phyloP scores from a whole-genome alignment of 2,113 vertebrate genomes.

The Hyla sarda region DNA sequence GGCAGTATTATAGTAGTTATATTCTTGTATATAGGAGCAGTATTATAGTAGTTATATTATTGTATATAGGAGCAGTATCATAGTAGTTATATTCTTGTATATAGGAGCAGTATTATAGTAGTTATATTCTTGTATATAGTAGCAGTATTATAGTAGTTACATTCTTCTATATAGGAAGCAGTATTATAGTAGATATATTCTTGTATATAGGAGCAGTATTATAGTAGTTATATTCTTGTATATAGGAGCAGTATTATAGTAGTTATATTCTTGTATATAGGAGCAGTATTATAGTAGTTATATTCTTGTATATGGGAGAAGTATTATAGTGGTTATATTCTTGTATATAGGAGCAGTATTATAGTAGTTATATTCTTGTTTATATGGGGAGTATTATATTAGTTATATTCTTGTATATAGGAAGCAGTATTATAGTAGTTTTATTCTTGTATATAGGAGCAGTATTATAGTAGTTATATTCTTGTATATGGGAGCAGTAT shows the following conservation, averaged over 20 bases:
- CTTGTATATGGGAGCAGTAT: background rate
- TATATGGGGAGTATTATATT: background rate
- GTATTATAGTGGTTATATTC: too few species aligned
- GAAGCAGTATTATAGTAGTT: background rate
- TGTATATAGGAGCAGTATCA: too few species aligned
- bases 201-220: background rate
- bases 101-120: too few species aligned
- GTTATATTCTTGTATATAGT: too few species aligned
- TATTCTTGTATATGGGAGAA: too few species aligned
- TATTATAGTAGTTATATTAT: background rate
- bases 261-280: background rate
- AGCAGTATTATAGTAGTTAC: too few species aligned
- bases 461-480: constrained; percentile 6
- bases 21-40: background rate
- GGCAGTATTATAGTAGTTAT: constrained; percentile 5
- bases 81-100: too few species aligned
- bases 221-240: background rate
- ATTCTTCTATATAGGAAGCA: too few species aligned
- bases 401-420: background rate
- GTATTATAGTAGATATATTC: too few species aligned
- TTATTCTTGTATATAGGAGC: background rate
- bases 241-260: background rate
- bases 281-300: too few species aligned
- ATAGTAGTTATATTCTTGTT: background rate
- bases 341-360: too few species aligned